Conservation (phyloP, 2,113 vertebrate genomes). For the Aptenodytes patagonicus region DNA sequence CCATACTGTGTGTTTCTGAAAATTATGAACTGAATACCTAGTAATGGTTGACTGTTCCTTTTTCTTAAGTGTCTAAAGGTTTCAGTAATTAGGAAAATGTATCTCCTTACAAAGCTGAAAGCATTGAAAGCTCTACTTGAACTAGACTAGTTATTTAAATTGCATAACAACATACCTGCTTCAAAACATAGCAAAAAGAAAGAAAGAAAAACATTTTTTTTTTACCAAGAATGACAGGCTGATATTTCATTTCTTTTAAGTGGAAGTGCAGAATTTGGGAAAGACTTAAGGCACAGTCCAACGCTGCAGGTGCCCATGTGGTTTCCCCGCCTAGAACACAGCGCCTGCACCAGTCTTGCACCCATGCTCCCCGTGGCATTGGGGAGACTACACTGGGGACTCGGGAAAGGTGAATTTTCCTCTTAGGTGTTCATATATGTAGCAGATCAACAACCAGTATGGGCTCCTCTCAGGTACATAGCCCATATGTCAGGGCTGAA, state of each 20-base stretch:
- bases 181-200: neutral
- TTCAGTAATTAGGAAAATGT: conserved; percentile 6
- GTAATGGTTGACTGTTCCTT: neutral
- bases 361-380: accelerated
- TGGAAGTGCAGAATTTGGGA: neutral
- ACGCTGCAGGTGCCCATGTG: neutral
- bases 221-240: neutral
- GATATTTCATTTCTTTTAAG: neutral
- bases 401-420: neutral
- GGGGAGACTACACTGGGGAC: accelerated
- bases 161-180: neutral
- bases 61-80: neutral
- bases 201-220: neutral
- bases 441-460: neutral
- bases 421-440: neutral
- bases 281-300: neutral
- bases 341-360: accelerated
- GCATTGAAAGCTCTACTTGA: neutral
- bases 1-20: neutral
- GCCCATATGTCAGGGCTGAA: neutral
- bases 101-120: neutral
- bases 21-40: neutral
- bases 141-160: conserved; percentile 23
- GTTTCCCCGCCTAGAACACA: neutral
- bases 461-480: accelerated